Conservation (phyloP, 2,797 vertebrate genomes). For the Macropus fuliginosus region DNA sequence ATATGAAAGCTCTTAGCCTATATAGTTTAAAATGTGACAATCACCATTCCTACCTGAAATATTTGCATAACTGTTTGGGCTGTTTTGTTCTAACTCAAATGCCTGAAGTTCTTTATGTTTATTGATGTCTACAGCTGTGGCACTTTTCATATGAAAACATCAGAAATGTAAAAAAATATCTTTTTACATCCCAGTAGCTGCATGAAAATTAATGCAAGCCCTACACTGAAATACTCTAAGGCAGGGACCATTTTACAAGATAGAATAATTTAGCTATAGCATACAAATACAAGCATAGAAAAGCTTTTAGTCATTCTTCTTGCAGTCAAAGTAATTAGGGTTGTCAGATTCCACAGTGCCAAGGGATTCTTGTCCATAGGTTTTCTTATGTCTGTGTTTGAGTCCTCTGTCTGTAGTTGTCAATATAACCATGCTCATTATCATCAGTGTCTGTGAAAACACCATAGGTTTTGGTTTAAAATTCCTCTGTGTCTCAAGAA, state of each 20-base stretch:
- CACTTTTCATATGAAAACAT: neutral
- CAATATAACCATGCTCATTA: slow-evolving; percentile 59
- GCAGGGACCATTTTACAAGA: slow-evolving; percentile 32
- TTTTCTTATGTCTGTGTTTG: slow-evolving; percentile 65
- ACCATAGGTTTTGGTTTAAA: slow-evolving; percentile 67
- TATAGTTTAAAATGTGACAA: neutral
- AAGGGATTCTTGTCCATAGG: slow-evolving; percentile 52
- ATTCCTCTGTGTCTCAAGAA: slow-evolving; percentile 37
- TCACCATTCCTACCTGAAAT: neutral
- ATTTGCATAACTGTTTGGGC: neutral
- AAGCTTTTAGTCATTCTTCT: slow-evolving; percentile 68
- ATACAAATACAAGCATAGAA: slow-evolving; percentile 60
- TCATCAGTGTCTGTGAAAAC: slow-evolving; percentile 58
- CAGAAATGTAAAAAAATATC: neutral
- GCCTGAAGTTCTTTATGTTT: neutral
- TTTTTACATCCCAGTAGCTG: neutral
- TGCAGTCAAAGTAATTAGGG: slow-evolving; percentile 73
- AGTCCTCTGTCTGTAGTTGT: slow-evolving; percentile 62
- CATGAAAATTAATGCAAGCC: slow-evolving; percentile 13
- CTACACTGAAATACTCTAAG: slow-evolving; percentile 61
- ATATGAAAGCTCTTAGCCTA: neutral
- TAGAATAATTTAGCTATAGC: slow-evolving; percentile 61
- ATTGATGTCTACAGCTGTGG: neutral
- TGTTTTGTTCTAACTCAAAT: neutral
- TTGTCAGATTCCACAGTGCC: slow-evolving; percentile 68